Evolutionary conservation across 2,888 invertebrate species (phyloP), one percentile per base, ranked within the genome.

Genomic region (Ctenicera cuprea): DNA sequence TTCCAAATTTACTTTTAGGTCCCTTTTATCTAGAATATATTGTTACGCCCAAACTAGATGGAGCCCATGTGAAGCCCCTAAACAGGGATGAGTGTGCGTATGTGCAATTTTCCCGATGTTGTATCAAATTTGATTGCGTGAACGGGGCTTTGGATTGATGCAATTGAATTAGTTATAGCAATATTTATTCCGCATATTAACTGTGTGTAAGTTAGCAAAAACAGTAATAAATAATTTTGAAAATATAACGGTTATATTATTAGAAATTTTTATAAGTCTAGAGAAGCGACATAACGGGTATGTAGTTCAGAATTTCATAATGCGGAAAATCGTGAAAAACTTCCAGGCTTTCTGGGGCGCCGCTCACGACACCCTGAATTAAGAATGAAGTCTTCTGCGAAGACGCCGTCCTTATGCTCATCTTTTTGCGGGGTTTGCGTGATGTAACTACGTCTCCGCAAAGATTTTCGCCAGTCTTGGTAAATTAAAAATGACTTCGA

Each of bases 351-450:
- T 65, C 45, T 65, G 43, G 26, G 54, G 64, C 64, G 64, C 57
- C 66, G 71, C 66, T 66, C 61, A 41, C 65, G 62, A 67, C 61
- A 62, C 59, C 50, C 62, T 72, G 67, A 72, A 72, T 72, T 72
- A 72, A 66, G 61, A 67, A 72, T 72, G 72, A 72, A 62, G 37
- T 61, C 45, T 66, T 57, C 50, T 20, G 16, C 41, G 52, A 67
- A 37, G 66, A 50, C 65, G 59, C 20, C 66, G 20, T 65, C 41
- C 62, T 61, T 66, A 61, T 61, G 52, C 59, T 64, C 59, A 38
- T 67, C 65, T 65, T 65, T 65, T 65, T 65, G 18, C 30, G 37
- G n/a, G 30, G 65, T 54, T 22, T 65, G 62, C 62, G 62, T 22
- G 41, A 62, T 26, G 41, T 62, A 62, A n/a, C 62, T 26, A 43